Evolutionary conservation across 2,797 vertebrate genomes (phyloP).

Genomic region (Cuculus canorus): DNA sequence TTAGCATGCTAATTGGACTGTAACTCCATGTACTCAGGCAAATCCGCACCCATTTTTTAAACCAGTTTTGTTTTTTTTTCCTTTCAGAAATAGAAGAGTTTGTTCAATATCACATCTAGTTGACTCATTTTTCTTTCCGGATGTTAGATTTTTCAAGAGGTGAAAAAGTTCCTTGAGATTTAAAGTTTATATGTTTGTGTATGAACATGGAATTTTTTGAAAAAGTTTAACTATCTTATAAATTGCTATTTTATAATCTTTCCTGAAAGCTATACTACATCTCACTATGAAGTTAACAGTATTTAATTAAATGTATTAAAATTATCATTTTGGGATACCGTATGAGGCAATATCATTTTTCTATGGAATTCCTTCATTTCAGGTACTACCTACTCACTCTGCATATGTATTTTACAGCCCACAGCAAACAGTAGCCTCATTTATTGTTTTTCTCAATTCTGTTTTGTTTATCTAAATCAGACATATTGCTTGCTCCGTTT

Average conservation of each 20-base stretch:
- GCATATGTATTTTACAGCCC: not conserved
- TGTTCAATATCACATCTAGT: not conserved
- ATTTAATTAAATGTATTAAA: not conserved
- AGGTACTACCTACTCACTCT: not conserved
- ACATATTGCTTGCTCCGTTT: not conserved
- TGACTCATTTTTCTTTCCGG: not conserved
- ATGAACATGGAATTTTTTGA: fast-evolving
- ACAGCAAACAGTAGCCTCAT: not conserved
- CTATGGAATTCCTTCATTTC: not conserved
- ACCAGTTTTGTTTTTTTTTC: not conserved
- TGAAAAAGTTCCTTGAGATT: not conserved
- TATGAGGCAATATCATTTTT: not conserved
- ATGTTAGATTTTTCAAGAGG: not conserved
- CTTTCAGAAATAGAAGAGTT: not conserved
- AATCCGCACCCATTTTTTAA: not conserved
- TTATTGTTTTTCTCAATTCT: not conserved
- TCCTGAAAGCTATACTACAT: not conserved
- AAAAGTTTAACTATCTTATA: not conserved
- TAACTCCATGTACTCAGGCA: not conserved
- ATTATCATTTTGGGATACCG: not conserved
- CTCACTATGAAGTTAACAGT: not conserved
- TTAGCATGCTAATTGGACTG: not conserved
- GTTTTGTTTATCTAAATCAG: not conserved
- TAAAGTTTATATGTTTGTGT: not conserved
- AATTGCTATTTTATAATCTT: not conserved